Conservation (phyloP, 2,797 vertebrate species). For the Sebastes cheni region DNA sequence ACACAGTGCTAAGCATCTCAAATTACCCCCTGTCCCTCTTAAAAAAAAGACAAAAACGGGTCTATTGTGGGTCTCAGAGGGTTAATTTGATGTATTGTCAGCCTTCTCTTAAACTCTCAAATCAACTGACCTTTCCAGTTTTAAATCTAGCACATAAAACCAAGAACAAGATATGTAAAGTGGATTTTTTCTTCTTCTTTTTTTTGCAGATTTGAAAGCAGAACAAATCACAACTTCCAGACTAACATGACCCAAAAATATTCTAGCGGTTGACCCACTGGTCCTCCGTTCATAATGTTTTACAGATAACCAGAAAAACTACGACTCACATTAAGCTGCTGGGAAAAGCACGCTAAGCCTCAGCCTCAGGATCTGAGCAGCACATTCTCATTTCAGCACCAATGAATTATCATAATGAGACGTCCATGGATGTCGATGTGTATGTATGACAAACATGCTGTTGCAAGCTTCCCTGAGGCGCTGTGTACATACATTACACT, state of each 20-base stretch:
- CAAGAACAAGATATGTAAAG: background rate
- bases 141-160: background rate
- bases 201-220: background rate
- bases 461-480: conserved; percentile 35
- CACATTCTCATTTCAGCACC: conserved; percentile 55
- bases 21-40: too few species aligned
- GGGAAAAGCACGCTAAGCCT: conserved; percentile 7
- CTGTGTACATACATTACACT: conserved; percentile 6
- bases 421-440: conserved; percentile 37
- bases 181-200: background rate
- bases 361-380: conserved; percentile 45
- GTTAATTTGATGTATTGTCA: background rate
- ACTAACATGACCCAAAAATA: conserved; percentile 3
- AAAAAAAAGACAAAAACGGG: too few species aligned
- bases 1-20: too few species aligned
- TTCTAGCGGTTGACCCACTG: background rate
- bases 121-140: background rate
- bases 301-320: conserved; percentile 6
- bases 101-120: background rate
- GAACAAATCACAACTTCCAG: background rate
- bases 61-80: too few species aligned
- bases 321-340: conserved; percentile 15
- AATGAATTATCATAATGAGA: conserved; percentile 71
- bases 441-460: conserved; percentile 52
- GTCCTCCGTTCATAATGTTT: conserved; percentile 1